phyloP scores from a whole-genome alignment of 2,888 invertebrate species.

The Aphodius sticticus region DNA sequence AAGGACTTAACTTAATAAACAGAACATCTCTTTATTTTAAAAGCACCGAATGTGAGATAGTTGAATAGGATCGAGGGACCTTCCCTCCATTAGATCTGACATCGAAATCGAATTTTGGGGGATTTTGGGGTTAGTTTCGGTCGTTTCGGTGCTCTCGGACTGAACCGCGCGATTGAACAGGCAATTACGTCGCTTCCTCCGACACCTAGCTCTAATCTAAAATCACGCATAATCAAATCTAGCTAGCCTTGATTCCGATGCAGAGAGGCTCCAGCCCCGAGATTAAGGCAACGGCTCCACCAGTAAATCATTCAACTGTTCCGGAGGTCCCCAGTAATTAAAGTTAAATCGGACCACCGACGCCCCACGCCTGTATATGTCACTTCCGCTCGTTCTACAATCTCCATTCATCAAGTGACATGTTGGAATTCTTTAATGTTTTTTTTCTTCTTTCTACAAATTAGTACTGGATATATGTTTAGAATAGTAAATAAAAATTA shows the following conservation, averaged over 20 bases:
- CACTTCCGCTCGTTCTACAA: neutral
- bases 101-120: neutral
- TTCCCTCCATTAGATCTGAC: neutral
- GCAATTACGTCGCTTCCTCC: neutral
- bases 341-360: neutral
- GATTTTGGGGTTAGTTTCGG: neutral
- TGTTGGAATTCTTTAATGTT: neutral
- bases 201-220: neutral
- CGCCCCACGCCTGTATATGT: neutral
- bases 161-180: neutral
- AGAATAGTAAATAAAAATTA: no score
- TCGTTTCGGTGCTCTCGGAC: neutral
- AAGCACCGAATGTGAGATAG: no score
- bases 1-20: no score
- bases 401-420: neutral
- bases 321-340: neutral
- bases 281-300: neutral
- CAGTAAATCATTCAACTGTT: neutral
- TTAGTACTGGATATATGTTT: no score
- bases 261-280: neutral
- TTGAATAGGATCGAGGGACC: neutral
- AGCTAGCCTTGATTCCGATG: neutral
- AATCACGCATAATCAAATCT: slow-evolving; percentile 4
- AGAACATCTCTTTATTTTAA: no score
- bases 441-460: neutral